Evolutionary conservation across 2,888 invertebrate genomes (phyloP).

Genomic region (Melolontha melolontha): DNA sequence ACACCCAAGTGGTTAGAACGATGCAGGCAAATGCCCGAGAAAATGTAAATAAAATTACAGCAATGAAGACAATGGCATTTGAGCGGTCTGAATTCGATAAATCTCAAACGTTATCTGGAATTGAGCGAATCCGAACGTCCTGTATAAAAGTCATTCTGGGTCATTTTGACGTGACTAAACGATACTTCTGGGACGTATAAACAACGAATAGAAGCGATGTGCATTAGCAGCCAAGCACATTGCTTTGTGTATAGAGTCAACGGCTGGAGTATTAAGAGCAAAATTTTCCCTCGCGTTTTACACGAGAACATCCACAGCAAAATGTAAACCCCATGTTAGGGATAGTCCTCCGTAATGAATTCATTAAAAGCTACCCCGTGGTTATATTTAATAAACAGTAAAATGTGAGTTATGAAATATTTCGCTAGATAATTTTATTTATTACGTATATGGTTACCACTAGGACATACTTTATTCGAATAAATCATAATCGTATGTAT

Average conservation of each 20-base stretch:
- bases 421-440: too few species aligned
- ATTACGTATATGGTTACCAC: too few species aligned
- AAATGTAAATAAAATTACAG: slow-evolving; percentile 28
- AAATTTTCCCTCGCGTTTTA: slow-evolving; percentile 2
- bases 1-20: too few species aligned
- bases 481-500: too few species aligned
- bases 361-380: too few species aligned
- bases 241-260: neutral
- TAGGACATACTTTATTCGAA: too few species aligned
- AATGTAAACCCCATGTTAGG: too few species aligned
- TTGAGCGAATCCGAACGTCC: slow-evolving; percentile 21
- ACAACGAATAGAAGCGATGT: slow-evolving; percentile 26
- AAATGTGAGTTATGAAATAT: too few species aligned
- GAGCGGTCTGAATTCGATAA: slow-evolving; percentile 21
- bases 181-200: slow-evolving; percentile 27
- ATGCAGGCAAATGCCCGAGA: slow-evolving; percentile 2
- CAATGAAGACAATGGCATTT: slow-evolving; percentile 18
- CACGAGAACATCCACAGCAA: too few species aligned
- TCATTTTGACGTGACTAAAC: slow-evolving; percentile 28
- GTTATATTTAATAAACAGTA: too few species aligned
- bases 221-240: slow-evolving; percentile 24
- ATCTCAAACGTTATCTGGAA: slow-evolving; percentile 31
- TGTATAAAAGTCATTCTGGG: slow-evolving; percentile 22
- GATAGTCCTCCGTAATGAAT: too few species aligned
- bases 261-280: slow-evolving; percentile 11